phyloP scores from a whole-genome alignment of 2,113 vertebrate species.

The Ptilonorhynchus violaceus region DNA sequence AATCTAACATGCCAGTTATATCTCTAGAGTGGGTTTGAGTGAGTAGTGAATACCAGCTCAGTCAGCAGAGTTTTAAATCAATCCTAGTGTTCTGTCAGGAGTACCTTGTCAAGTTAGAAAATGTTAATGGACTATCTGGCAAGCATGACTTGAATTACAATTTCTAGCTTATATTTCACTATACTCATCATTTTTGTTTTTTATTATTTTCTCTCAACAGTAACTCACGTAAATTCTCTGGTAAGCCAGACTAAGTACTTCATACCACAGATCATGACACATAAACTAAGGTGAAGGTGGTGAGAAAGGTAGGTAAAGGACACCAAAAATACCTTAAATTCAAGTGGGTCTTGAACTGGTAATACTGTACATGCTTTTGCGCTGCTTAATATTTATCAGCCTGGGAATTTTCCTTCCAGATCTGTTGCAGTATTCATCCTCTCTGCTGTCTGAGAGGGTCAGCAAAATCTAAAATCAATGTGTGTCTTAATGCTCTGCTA shows the following conservation, averaged over 20 bases:
- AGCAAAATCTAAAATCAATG: not conserved
- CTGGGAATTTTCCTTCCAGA: not conserved
- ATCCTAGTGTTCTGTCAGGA: not conserved
- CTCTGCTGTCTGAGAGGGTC: not conserved
- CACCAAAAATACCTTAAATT: not conserved
- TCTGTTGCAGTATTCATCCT: not conserved
- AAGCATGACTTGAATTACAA: not conserved
- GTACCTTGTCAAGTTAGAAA: not conserved
- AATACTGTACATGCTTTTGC: not conserved
- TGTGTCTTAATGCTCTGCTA: not conserved
- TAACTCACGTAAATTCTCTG: not conserved
- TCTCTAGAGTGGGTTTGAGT: not conserved
- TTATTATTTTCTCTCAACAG: not conserved
- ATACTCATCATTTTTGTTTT: not conserved
- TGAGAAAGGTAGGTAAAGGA: not conserved
- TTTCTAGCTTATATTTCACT: not conserved
- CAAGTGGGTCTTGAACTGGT: not conserved
- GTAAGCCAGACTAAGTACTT: not conserved
- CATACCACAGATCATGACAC: not conserved
- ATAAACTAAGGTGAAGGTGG: not conserved
- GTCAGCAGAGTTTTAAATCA: constrained; percentile 10
- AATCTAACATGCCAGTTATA: not conserved
- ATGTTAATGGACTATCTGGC: not conserved
- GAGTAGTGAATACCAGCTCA: not conserved
- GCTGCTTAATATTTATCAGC: not conserved